These are phyloP conservation scores for Oreortyx pictus DNA, from an alignment of 2,797 vertebrate genomes.

Conservation along the genomic window DNA sequence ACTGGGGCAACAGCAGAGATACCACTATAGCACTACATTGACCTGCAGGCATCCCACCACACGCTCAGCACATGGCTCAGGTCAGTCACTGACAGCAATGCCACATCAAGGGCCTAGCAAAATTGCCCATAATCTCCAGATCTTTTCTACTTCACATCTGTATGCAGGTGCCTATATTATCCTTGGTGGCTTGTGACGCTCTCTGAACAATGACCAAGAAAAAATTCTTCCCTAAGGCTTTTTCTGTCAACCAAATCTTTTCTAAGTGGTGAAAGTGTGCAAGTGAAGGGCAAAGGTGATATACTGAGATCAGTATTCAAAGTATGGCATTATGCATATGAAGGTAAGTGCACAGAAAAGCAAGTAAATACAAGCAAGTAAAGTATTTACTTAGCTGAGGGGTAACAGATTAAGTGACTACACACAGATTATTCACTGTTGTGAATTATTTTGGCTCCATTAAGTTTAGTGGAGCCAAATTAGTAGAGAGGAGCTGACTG, in stretches of 20 bases:
- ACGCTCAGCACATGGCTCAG: background rate
- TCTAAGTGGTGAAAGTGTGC: background rate
- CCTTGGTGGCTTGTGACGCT: background rate
- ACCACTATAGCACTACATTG: background rate
- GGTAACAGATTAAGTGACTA: background rate
- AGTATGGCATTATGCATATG: background rate
- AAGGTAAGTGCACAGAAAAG: background rate
- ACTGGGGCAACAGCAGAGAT: background rate
- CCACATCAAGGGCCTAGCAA: background rate
- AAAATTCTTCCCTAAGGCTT: background rate
- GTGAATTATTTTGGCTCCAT: background rate
- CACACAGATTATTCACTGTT: background rate
- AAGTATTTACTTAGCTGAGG: background rate
- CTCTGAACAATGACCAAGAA: background rate
- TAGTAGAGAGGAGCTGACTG: background rate
- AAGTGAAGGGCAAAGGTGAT: background rate
- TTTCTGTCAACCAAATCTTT: background rate
- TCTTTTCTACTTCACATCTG: background rate
- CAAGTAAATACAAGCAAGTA: background rate
- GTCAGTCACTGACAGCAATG: background rate
- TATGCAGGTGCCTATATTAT: background rate
- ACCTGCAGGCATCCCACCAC: background rate
- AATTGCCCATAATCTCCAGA: background rate
- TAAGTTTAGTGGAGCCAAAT: background rate
- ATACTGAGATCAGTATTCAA: background rate